Percentiles rank a stretch among this genome's conserved stretches.
phyloP scores from a whole-genome alignment of 2,888 invertebrate species.

The Nephrotoma flavescens region DNA sequence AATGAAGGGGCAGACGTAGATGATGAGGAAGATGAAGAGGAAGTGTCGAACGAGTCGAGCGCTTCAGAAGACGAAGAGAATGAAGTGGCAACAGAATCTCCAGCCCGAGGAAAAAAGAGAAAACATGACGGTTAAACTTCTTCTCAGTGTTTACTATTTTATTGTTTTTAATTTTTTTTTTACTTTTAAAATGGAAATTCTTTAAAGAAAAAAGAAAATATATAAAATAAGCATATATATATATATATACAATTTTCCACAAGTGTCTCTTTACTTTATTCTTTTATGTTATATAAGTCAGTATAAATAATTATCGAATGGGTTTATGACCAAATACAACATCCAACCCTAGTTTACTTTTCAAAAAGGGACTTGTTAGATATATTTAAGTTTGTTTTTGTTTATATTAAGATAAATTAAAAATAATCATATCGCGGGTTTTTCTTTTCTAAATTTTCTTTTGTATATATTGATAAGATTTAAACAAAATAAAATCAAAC shows the following conservation, averaged over 20 bases:
- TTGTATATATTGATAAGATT: neutral
- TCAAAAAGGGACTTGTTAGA: neutral
- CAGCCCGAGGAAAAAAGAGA: slow-evolving; percentile 54
- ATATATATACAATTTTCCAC: slow-evolving; percentile 4
- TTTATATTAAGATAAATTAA: neutral
- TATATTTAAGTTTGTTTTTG: neutral
- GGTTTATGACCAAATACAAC: neutral
- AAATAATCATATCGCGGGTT: neutral
- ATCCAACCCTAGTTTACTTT: neutral
- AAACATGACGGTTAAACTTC: slow-evolving; percentile 43
- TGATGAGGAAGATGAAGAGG: slow-evolving; percentile 27
- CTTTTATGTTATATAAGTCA: neutral
- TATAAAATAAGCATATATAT: neutral
- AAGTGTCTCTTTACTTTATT: slow-evolving; percentile 3
- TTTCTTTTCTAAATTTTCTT: neutral
- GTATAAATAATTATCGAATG: neutral
- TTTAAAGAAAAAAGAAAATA: neutral
- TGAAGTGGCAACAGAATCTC: slow-evolving; percentile 24
- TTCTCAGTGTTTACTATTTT: neutral
- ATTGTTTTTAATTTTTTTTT: neutral
- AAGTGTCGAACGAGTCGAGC: slow-evolving; percentile 28
- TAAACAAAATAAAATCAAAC: neutral
- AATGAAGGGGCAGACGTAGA: slow-evolving; percentile 37
- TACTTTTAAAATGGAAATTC: neutral
- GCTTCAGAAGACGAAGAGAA: slow-evolving; percentile 24